Conservation (phyloP, 2,113 vertebrate species). For the Sinocyclocheilus anophthalmus region DNA sequence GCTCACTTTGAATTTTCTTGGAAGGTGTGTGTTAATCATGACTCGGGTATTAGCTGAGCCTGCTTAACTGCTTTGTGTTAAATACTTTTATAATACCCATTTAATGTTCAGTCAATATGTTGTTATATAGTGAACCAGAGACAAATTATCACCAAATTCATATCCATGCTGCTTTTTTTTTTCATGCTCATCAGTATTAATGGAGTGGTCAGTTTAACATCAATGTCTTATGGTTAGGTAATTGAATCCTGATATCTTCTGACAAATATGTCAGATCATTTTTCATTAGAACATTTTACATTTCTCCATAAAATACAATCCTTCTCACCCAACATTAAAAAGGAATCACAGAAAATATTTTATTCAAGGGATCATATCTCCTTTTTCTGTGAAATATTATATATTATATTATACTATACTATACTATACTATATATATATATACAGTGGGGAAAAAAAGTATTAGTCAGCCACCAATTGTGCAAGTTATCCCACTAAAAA, state of each 20-base stretch:
- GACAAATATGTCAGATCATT: neutral
- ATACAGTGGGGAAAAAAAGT: no score
- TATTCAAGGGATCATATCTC: neutral
- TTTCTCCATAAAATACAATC: neutral
- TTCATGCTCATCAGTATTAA: no score
- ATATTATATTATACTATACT: no score
- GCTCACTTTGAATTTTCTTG: neutral
- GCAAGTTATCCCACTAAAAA: no score
- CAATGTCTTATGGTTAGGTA: neutral
- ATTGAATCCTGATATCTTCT: neutral
- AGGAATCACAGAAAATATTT: neutral
- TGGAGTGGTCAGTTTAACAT: neutral
- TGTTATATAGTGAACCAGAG: neutral
- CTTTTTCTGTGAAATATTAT: no score
- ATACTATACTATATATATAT: no score
- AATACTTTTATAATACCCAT: slow-evolving; percentile 13
- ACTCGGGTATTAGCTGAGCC: neutral
- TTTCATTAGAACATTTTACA: neutral
- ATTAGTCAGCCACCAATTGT: no score
- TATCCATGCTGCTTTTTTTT: no score
- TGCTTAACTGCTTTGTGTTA: neutral
- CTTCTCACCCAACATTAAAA: neutral
- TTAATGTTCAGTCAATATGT: neutral
- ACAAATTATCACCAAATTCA: neutral
- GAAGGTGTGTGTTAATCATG: neutral